phyloP scores from a whole-genome alignment of 1,140 invertebrate genomes.

The Ceratoteleas bidentatus region DNA sequence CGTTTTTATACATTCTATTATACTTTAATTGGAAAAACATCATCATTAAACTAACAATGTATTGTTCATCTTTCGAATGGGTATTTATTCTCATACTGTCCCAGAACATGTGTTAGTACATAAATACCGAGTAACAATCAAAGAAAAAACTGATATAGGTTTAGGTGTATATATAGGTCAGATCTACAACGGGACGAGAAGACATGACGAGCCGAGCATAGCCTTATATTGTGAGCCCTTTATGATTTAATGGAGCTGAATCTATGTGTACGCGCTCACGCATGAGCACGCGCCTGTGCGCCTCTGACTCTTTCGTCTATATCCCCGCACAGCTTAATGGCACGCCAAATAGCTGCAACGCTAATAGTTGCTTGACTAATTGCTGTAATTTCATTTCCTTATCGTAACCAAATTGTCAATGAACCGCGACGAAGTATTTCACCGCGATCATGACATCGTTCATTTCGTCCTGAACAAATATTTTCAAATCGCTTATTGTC shows the following conservation, averaged over 20 bases:
- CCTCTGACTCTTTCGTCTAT: slow-evolving; percentile 72
- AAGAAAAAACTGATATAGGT: slow-evolving; percentile 53
- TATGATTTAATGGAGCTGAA: slow-evolving; percentile 78
- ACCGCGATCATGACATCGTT: slow-evolving; percentile 44
- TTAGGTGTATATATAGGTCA: slow-evolving; percentile 63
- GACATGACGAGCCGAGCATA: slow-evolving; percentile 60
- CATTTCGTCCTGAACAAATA: slow-evolving; percentile 49
- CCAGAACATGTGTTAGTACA: slow-evolving; percentile 11
- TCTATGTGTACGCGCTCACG: slow-evolving; percentile 71
- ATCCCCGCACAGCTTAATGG: slow-evolving; percentile 74
- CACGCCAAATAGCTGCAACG: slow-evolving; percentile 73
- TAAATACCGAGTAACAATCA: slow-evolving; percentile 27
- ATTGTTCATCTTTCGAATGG: no score
- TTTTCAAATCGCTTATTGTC: slow-evolving; percentile 34
- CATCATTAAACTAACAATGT: no score
- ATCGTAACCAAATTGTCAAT: slow-evolving; percentile 65
- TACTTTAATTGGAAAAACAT: no score
- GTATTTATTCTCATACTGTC: no score
- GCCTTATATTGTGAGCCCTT: slow-evolving; percentile 77
- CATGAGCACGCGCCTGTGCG: slow-evolving; percentile 65
- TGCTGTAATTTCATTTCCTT: slow-evolving; percentile 75
- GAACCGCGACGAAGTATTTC: slow-evolving; percentile 63
- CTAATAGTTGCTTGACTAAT: slow-evolving; percentile 76
- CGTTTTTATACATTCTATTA: no score
- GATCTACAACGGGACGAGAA: slow-evolving; percentile 58